Conservation (phyloP, 2,888 invertebrate genomes). For the Lasioglossum calceatum region DNA sequence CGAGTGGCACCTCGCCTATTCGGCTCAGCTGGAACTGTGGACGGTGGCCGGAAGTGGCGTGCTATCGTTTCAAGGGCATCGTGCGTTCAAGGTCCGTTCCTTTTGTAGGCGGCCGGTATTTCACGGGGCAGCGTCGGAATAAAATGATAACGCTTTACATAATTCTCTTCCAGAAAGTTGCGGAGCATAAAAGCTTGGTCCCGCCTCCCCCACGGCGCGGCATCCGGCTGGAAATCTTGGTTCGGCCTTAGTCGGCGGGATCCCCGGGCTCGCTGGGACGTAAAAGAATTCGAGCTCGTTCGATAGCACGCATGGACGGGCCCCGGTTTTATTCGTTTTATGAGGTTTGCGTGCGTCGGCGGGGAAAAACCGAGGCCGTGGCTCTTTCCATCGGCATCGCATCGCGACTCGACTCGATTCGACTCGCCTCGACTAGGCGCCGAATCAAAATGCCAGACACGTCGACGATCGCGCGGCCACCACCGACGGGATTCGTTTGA, state of each 20-base stretch:
- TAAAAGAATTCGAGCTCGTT: slow-evolving; percentile 68
- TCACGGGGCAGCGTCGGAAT: slow-evolving; percentile 27
- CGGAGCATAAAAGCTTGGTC: slow-evolving; percentile 38
- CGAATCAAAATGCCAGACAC: slow-evolving; percentile 64
- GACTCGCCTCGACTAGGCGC: slow-evolving; percentile 28
- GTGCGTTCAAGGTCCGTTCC: slow-evolving; percentile 11
- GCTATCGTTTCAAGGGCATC: slow-evolving; percentile 1
- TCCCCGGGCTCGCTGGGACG: slow-evolving; percentile 60
- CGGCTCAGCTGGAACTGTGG: background rate
- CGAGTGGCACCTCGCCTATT: background rate
- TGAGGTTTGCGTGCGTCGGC: slow-evolving; percentile 59
- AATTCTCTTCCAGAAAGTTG: slow-evolving; percentile 60
- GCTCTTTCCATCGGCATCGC: slow-evolving; percentile 39
- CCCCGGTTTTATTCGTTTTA: slow-evolving; percentile 66
- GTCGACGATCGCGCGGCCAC: slow-evolving; percentile 49
- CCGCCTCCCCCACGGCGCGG: background rate
- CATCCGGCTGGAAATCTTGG: slow-evolving; percentile 51
- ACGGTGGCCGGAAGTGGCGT: slow-evolving; percentile 5
- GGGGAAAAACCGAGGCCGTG: slow-evolving; percentile 38
- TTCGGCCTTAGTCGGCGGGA: slow-evolving; percentile 54
- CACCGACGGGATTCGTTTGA: slow-evolving; percentile 49
- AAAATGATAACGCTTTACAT: slow-evolving; percentile 59
- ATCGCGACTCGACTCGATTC: slow-evolving; percentile 2
- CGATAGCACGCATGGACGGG: slow-evolving; percentile 68
- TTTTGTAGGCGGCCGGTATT: slow-evolving; percentile 30